Evolutionary conservation across 1,140 invertebrate genomes (phyloP).

Genomic region (Bombus consobrinus): DNA sequence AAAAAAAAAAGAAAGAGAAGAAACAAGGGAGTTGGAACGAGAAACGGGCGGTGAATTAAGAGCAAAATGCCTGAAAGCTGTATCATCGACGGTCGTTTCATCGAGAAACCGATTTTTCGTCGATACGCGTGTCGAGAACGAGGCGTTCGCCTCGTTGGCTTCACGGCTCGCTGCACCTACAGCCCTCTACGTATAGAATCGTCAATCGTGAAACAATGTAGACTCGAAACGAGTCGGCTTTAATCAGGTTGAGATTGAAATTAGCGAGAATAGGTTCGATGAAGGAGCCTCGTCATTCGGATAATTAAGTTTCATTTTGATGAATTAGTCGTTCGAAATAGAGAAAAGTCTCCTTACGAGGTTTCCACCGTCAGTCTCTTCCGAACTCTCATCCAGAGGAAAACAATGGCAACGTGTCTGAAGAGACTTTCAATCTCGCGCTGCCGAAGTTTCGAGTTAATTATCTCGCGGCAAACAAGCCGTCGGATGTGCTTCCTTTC

Average conservation of each 20-base stretch:
- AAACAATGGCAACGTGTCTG: not conserved
- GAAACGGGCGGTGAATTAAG: not conserved
- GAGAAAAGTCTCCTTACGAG: not conserved
- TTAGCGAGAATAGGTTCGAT: not conserved
- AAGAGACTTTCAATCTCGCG: constrained; percentile 3
- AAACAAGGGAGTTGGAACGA: not conserved
- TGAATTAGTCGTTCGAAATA: not conserved
- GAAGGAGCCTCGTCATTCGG: not conserved
- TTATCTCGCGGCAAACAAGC: constrained; percentile 27
- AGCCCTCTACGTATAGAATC: not conserved
- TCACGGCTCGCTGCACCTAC: not conserved
- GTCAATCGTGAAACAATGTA: constrained; percentile 13
- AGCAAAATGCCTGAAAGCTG: not conserved
- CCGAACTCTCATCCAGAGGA: not conserved
- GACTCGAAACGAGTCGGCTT: not conserved
- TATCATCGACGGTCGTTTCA: not conserved
- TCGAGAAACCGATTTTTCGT: not conserved
- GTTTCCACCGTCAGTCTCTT: not conserved
- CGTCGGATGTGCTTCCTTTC: not conserved
- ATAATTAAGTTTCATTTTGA: constrained; percentile 37
- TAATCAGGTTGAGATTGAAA: constrained; percentile 38
- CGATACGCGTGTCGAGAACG: not conserved
- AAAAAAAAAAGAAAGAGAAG: too few relatives aligned
- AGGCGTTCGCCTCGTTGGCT: not conserved
- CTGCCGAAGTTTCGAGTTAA: constrained; percentile 28